phyloP scores from a whole-genome alignment of 2,888 invertebrate species.

The Dolichopus griseipennis region DNA sequence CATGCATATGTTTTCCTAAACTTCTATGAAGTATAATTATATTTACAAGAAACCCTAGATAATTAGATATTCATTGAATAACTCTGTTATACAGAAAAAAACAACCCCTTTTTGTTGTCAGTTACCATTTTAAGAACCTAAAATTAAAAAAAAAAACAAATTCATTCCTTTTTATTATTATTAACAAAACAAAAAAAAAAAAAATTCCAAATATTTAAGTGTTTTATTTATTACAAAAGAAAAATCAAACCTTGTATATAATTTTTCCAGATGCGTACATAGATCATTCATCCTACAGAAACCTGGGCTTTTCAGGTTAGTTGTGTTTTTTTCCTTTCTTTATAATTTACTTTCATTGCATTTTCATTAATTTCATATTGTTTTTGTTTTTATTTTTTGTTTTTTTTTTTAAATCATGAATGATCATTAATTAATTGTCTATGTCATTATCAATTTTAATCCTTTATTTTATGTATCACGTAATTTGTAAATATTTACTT shows the following conservation, averaged over 20 bases:
- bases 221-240: neutral
- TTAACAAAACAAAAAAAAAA: conserved; percentile 2
- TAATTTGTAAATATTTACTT: no score
- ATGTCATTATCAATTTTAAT: neutral
- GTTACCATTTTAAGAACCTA: no score
- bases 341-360: neutral
- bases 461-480: no score
- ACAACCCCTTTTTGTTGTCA: no score
- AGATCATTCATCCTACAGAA: conserved; percentile 42
- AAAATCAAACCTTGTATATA: conserved; percentile 7
- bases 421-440: neutral
- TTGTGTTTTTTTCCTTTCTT: conserved; percentile 21
- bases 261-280: conserved; percentile 41
- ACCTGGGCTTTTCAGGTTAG: conserved; percentile 45
- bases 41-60: no score
- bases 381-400: conserved; percentile 2
- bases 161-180: no score
- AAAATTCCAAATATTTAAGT: conserved; percentile 1
- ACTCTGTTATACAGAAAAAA: no score
- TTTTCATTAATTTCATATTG: neutral
- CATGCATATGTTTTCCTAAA: no score
- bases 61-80: no score
- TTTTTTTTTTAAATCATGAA: conserved; percentile 9
- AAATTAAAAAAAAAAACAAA: no score
- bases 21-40: no score